Base-by-base conservation (phyloP, 2,797 vertebrate species). In the Bradypodion ventrale region DNA sequence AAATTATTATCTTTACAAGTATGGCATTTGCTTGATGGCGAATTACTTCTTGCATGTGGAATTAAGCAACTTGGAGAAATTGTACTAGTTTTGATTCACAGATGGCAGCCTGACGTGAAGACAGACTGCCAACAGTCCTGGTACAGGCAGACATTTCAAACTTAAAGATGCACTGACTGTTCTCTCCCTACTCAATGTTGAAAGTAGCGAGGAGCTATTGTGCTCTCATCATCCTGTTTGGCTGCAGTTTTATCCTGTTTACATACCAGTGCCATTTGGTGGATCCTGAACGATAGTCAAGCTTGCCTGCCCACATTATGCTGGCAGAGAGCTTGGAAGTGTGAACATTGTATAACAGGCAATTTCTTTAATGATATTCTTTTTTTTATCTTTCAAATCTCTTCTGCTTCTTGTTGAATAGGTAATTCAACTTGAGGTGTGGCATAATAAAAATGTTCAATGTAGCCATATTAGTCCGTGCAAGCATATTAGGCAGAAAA, bases 261-360 rank as follows among this genome's bases (percentile, higher is more conserved):
- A 46, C 46, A 85, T 76, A 29, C 72, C 42, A 60, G 3, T 82
- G 52, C 44, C 12, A 37, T 49, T 66, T 78, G 46, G 62, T 60
- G 62, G 69, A 19, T 3, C 52, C 25, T 69, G n/a, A 74, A 78
- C 42, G 62, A 37, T 52, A 83, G 37, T n/a, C 1, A 15, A 74
- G 62, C 37, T 80, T 69, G 56, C 86, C 5, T 85, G 74, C 78
- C 89, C 75, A 7, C 84, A 15, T 73, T 65, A 75, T n/a, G 27
- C 74, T 87, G 83, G 89, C 80, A 75, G 44, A 62, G 78, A 86
- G 44, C 35, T 9, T 68, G 25, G 27, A 86, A 86, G 32, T n/a
- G 0, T 75, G 66, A 85, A 27, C 72, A 77, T 65, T 79, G 74
- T 59, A 68, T 90, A 86, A 40, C 63, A 40, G 49, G 42, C n/a